A percentile compares a stretch with the other conserved stretches of the same genome.
These are phyloP conservation scores for Nesometra sesokonis DNA, from an alignment of 35 echinoderm and acorn worm genomes.

Conservation along the genomic window DNA sequence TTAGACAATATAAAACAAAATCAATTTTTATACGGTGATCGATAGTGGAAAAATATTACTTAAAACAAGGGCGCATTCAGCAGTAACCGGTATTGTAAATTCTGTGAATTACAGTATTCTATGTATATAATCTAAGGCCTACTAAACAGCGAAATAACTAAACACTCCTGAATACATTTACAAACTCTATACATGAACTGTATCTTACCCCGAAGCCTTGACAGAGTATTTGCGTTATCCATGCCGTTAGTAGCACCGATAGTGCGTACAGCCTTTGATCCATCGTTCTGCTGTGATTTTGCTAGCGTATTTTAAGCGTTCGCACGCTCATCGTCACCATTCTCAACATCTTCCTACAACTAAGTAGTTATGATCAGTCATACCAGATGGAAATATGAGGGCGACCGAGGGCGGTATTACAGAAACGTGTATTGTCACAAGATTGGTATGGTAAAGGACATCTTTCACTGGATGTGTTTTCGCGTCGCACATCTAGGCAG, in stretches of 20 bases:
- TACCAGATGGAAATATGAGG: neutral
- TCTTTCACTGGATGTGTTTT: too few species aligned
- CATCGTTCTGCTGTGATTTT: neutral
- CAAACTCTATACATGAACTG: too few species aligned
- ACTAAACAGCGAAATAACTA: too few species aligned
- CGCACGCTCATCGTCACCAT: neutral
- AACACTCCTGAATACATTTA: too few species aligned
- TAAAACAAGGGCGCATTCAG: neutral
- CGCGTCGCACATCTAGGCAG: too few species aligned
- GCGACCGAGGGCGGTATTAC: neutral
- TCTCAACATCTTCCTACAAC: neutral
- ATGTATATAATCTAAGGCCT: too few species aligned
- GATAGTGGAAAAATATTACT: neutral
- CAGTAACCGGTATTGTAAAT: neutral
- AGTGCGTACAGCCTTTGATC: neutral
- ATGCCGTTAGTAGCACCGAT: neutral
- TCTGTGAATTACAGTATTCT: neutral
- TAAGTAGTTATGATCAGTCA: neutral
- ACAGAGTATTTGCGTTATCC: neutral
- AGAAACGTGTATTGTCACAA: too few species aligned
- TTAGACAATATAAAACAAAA: neutral
- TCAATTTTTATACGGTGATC: neutral
- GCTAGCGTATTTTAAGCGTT: neutral
- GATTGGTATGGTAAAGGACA: too few species aligned
- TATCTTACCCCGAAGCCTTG: neutral